phyloP scores from a whole-genome alignment of 1,140 invertebrate species.

The Samia ricini region DNA sequence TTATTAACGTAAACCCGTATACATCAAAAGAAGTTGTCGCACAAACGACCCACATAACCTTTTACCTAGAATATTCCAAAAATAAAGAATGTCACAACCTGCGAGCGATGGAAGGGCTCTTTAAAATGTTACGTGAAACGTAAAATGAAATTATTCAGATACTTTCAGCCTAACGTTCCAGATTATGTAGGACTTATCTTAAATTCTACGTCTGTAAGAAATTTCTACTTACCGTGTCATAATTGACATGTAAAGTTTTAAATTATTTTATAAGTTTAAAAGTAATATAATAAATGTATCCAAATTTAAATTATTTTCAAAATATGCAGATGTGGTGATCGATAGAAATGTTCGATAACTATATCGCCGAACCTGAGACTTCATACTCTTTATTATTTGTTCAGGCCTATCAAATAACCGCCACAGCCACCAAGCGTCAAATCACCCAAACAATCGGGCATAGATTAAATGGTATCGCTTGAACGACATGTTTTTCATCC shows the following conservation, averaged over 20 bases:
- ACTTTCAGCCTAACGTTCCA: constrained; percentile 26
- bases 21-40: constrained; percentile 6
- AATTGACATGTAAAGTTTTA: constrained; percentile 10
- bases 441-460: too few species aligned
- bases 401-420: too few species aligned
- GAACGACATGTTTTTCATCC: too few species aligned
- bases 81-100: constrained; percentile 21
- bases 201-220: constrained; percentile 27
- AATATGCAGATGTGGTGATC: too few species aligned
- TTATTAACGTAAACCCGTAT: constrained; percentile 2
- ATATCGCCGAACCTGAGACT: too few species aligned
- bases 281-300: too few species aligned
- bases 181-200: constrained; percentile 28
- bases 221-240: constrained; percentile 19
- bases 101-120: constrained; percentile 12
- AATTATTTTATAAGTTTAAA: neutral
- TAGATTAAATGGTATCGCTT: too few species aligned
- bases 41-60: constrained; percentile 17
- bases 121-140: constrained; percentile 30
- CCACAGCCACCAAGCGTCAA: too few species aligned
- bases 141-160: constrained; percentile 42
- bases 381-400: too few species aligned
- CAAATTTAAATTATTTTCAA: too few species aligned
- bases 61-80: constrained; percentile 14
- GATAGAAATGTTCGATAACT: too few species aligned